Percentiles rank a stretch among this genome's conserved stretches.
phyloP scores from a whole-genome alignment of 2,113 vertebrate genomes.

The Tyto alba region DNA sequence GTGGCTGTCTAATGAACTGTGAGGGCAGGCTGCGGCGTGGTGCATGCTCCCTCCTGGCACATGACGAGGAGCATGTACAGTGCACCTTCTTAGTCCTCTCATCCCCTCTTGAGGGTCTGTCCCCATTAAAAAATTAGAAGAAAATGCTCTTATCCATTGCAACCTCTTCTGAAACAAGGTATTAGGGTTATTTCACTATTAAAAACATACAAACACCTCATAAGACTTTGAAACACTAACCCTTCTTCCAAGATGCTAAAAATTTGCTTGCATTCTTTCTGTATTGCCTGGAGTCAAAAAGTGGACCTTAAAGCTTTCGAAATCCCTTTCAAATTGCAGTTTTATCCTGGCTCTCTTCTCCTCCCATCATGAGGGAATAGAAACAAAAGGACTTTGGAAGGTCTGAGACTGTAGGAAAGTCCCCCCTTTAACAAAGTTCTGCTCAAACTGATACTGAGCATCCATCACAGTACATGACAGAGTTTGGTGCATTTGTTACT shows the following conservation, averaged over 20 bases:
- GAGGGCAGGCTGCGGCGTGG: background rate
- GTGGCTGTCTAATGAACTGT: background rate
- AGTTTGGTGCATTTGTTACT: background rate
- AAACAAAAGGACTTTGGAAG: background rate
- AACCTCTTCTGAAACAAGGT: background rate
- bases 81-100: background rate
- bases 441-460: background rate
- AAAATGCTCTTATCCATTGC: background rate
- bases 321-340: background rate
- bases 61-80: background rate
- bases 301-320: background rate
- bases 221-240: background rate
- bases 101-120: background rate
- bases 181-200: background rate
- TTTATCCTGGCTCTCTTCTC: background rate
- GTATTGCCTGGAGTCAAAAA: background rate
- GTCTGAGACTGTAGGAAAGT: background rate
- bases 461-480: background rate
- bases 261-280: background rate
- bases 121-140: background rate
- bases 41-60: background rate
- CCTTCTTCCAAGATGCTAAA: background rate
- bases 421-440: background rate
- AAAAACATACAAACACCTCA: background rate
- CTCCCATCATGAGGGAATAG: background rate